Base-by-base conservation (phyloP, 2,797 vertebrate species). In the Mycteria americana region DNA sequence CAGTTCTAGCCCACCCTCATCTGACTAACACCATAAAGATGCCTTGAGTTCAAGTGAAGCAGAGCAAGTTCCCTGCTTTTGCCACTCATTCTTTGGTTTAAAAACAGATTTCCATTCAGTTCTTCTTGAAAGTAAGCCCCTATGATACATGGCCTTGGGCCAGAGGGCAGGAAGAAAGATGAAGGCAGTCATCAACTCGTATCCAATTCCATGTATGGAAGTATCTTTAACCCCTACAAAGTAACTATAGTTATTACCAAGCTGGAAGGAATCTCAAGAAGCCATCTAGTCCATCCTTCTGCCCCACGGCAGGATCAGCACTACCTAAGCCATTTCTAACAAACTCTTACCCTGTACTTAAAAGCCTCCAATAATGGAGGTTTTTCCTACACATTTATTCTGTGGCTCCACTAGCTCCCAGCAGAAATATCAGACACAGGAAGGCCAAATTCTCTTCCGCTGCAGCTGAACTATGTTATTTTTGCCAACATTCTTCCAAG, bases 191-290 rank as follows among this genome's bases (percentile, higher is more conserved):
- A 91, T 56, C 88, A 74, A 3, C 43, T 35, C 1, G 0, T 48
- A 86, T 41, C 19, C 59, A 90, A 18, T 39, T 63, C 88, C 93
- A 88, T 43, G 27, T 63, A 31, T 62, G 85, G 93, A 74, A 92
- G 18, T 1, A 28, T 62, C 79, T 88, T 95, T 63, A 89, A 79
- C 85, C 64, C 82, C 72, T 88, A 48, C 75, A 50, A 18, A 79
- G 72, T 11, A 62, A 92, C 59, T 74, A 46, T 11, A 70, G 6
- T 62, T 30, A 17, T 83, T 76, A 85, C 28, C 70, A 79, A 72
- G 85, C 92, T 79, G 75, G 78, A 91, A 93, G 88, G 92, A 93
- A 94, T 88, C 63, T 79, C 70, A 91, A 63, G 89, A 75, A 96
- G 93, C 54, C 69, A 79, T 35, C 41, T 30, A 41, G 50, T 39